Base-by-base conservation (phyloP, 2,797 vertebrate species). In the Ptychadena robeensis region DNA sequence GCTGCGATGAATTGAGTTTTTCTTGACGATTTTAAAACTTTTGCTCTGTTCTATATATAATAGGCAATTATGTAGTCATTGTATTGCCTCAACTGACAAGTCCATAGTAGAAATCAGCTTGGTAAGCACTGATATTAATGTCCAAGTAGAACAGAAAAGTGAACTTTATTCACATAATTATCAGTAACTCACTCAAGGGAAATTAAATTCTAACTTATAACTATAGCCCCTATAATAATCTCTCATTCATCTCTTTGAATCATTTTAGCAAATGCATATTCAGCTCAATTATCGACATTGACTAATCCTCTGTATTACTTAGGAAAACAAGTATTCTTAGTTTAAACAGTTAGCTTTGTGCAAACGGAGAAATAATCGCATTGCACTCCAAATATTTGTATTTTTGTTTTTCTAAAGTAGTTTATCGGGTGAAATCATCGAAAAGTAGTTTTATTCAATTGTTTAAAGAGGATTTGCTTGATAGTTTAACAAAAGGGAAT, bases 231-330 rank as follows among this genome's bases (percentile, higher is more conserved):
- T 25, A 38, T 64, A 44, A 57, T 76, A 34, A 37, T 44, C 15
- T 76, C 25, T 40, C 53, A 70, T 82, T 59, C 22, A 53, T 69
- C 73, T 77, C 73, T n/a, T 82, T 53, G 69, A 82, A 82, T 67
- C 75, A 32, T 37, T 69, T 82, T 35, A 53, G 73, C 65, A 82
- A 77, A 76, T 82, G 69, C 37, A 82, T 77, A 53, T 73, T 70
- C 68, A 76, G 81, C 76, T 82, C 66, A 82, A 71, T 82, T 70
- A 82, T 77, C 31, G 44, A 70, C 73, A 82, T 77, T 63, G 73
- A 82, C 74, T 82, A 82, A 82, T 82, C 73, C 65, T 69, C 28
- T 59, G 18, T 67, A 65, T 75, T 82, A 28, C 37, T 65, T 22
- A 48, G 74, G 27, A 30, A 77, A 40, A 65, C 34, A 61, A 22